Evolutionary conservation across 2,113 vertebrate species (phyloP).

Genomic region (Phrynosoma blainvillii): DNA sequence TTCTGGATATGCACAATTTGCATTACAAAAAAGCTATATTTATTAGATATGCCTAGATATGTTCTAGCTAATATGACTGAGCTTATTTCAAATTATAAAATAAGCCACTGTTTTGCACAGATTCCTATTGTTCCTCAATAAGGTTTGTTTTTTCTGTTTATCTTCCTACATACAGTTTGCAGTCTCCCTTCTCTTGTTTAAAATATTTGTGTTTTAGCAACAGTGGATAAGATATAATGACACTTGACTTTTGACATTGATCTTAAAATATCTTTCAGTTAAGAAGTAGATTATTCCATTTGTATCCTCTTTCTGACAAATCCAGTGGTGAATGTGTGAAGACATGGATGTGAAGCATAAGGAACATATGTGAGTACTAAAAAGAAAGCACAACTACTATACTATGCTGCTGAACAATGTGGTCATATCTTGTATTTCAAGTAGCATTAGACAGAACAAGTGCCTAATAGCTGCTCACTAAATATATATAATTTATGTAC

Average conservation of each 20-base stretch:
- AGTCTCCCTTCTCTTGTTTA: constrained; percentile 37
- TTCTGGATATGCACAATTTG: constrained; percentile 40
- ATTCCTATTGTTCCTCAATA: constrained; percentile 60
- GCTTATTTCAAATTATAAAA: constrained; percentile 37
- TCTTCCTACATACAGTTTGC: constrained; percentile 33
- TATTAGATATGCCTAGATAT: constrained; percentile 31
- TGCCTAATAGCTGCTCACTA: neutral
- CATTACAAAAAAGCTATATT: constrained; percentile 38
- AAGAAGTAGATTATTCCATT: constrained; percentile 4
- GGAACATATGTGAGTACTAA: neutral
- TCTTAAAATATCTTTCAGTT: neutral
- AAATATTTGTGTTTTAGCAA: constrained; percentile 24
- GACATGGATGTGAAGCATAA: constrained; percentile 40
- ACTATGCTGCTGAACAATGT: constrained; percentile 17
- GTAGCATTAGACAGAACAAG: constrained; percentile 39
- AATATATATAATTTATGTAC: neutral
- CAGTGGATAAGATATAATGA: constrained; percentile 43
- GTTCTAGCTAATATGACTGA: constrained; percentile 39
- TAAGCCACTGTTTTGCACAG: constrained; percentile 38
- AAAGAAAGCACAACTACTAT: constrained; percentile 46
- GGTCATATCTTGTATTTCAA: constrained; percentile 47
- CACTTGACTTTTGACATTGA: constrained; percentile 15
- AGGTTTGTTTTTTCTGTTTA: constrained; percentile 35
- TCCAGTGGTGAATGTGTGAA: constrained; percentile 41
- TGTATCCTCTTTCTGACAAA: fast-evolving